Evolutionary conservation across 2,113 vertebrate species (phyloP), one percentile per base, ranked within the genome.

Genomic region (Heptranchias perlo): DNA sequence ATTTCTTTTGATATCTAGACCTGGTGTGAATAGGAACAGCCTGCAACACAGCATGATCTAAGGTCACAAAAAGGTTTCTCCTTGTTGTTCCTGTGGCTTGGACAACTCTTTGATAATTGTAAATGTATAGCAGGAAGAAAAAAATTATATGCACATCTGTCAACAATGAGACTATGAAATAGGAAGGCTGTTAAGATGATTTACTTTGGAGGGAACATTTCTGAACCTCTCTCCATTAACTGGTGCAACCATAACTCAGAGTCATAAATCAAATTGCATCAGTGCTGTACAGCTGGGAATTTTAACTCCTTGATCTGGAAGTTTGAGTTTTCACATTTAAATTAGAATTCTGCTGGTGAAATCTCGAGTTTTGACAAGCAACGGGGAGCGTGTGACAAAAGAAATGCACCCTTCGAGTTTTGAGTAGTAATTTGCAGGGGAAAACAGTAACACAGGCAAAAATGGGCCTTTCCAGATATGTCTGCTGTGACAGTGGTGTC

Each of bases 161-260:
- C 52, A 91, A 91, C 87, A 54, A 54, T 35, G 87, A 91, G 49
- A 54, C 87, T 35, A 58, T 62, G 89, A 61, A n/a, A 92, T n/a
- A 61, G 58, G 89, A n/a, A 92, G 89, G 89, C 35, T 62, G 35
- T 92, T 92, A 62, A 62, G 58, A 62, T 92, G 14, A 62, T 92
- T 92, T 92, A 62, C 89, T 92, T 92, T 62, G 89, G 58, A 92
- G 89, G 58, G 54, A 62, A 35, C 14, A 10, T 62, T 39, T 92
- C 61, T 62, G 35, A 92, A 62, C 54, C 89, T 62, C n/a, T 92
- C 89, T 62, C 89, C 89, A 92, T 92, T 92, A 92, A 62, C 58
- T 39, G 54, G 31, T 39, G 89, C 31, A 92, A 62, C 54, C n/a
- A n/a, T 61, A 92, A 61, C 89, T 92, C 89, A 58, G 54, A 92